Percentiles rank a stretch among this genome's conserved stretches.
Evolutionary conservation across 2,113 vertebrate genomes (phyloP).

Genomic region (Ceyx melanurus): DNA sequence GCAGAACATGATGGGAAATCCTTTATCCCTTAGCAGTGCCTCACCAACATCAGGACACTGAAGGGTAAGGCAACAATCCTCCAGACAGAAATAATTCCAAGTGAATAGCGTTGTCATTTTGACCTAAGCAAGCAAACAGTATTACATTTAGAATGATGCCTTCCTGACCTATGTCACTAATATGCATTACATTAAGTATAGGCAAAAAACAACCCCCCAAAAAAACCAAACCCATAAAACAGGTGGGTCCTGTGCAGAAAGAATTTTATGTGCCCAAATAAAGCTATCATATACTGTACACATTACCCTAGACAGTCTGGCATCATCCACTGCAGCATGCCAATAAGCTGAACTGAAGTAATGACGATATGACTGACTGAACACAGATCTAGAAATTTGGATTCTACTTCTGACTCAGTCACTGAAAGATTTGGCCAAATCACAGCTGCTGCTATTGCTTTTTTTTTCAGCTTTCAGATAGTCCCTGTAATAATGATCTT

Average conservation of each 20-base stretch:
- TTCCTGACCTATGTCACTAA: not conserved
- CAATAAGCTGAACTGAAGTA: not conserved
- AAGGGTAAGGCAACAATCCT: constrained; percentile 72
- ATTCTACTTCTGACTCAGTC: not conserved
- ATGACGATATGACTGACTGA: not conserved
- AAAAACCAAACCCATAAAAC: not conserved
- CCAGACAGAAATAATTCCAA: constrained; percentile 44
- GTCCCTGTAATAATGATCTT: not conserved
- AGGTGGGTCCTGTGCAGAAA: not conserved
- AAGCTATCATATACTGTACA: not conserved
- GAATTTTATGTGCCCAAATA: not conserved
- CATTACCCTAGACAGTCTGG: not conserved
- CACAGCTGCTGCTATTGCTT: not conserved
- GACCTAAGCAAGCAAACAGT: not conserved
- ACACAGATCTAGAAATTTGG: not conserved
- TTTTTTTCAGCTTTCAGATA: not conserved
- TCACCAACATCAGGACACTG: constrained; percentile 61
- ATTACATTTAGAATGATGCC: accelerated
- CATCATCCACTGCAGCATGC: not conserved
- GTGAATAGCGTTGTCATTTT: not conserved
- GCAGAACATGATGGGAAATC: constrained; percentile 65
- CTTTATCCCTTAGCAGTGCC: constrained; percentile 66
- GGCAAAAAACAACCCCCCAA: not conserved
- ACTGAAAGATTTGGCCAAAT: not conserved
- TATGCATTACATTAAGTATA: accelerated